These are phyloP conservation scores for Indri indri DNA, from an alignment of 2,113 vertebrate species.

Conservation along the genomic window DNA sequence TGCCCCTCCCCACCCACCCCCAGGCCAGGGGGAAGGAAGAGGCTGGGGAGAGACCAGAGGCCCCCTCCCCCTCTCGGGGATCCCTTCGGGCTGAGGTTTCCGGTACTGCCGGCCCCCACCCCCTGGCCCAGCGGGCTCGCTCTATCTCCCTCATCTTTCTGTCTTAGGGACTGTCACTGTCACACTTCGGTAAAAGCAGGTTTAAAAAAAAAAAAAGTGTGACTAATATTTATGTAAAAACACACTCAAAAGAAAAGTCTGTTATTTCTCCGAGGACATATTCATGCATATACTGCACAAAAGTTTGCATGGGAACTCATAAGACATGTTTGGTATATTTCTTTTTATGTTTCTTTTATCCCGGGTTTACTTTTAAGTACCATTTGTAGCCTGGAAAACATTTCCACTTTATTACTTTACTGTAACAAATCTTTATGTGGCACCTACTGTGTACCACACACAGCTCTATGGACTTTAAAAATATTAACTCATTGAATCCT, in stretches of 20 bases:
- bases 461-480: background rate
- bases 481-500: background rate
- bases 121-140: background rate
- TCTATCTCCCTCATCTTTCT: slow-evolving; percentile 66
- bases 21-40: slow-evolving; percentile 80
- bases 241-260: slow-evolving; percentile 23
- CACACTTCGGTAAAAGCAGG: background rate
- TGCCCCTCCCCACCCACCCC: slow-evolving; percentile 74
- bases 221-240: slow-evolving; percentile 31
- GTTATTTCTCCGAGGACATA: background rate
- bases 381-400: background rate
- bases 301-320: background rate
- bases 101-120: slow-evolving; percentile 29
- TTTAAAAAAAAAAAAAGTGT: background rate
- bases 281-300: background rate
- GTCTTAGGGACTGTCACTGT: slow-evolving; percentile 21
- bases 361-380: background rate
- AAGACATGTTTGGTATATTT: background rate
- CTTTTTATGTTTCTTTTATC: background rate
- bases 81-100: slow-evolving; percentile 73
- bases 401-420: background rate
- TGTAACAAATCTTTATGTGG: background rate
- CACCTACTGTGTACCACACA: background rate
- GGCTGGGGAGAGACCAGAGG: slow-evolving; percentile 74
- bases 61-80: slow-evolving; percentile 66